These are phyloP conservation scores for Aphodius granarius DNA, from an alignment of 2,888 invertebrate species.

Conservation along the genomic window DNA sequence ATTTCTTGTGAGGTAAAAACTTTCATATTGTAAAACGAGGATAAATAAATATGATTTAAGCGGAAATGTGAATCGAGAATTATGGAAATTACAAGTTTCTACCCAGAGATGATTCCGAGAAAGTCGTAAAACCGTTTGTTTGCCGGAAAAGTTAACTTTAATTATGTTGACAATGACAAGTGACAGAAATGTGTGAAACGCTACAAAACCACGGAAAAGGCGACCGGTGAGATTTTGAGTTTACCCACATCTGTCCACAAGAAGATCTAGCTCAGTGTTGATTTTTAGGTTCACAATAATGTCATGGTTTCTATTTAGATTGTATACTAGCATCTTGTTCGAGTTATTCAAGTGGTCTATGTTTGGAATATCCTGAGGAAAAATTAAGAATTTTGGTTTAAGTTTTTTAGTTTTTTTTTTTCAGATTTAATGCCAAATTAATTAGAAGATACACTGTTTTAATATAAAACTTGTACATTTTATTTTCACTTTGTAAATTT, in stretches of 20 bases:
- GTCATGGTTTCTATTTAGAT: too few species aligned
- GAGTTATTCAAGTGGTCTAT: too few species aligned
- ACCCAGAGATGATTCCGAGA: not conserved
- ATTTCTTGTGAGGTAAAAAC: too few species aligned
- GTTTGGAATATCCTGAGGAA: too few species aligned
- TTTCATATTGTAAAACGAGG: too few species aligned
- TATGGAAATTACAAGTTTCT: not conserved
- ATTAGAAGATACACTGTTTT: too few species aligned
- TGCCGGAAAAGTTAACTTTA: not conserved
- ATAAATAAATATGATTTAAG: not conserved
- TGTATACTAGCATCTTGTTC: too few species aligned
- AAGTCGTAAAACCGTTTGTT: not conserved
- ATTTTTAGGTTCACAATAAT: not conserved
- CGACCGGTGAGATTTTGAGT: not conserved
- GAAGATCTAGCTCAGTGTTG: not conserved
- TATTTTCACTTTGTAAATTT: too few species aligned
- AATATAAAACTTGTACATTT: too few species aligned
- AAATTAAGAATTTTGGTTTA: too few species aligned
- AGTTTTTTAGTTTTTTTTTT: too few species aligned
- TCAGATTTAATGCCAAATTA: too few species aligned
- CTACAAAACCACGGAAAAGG: not conserved
- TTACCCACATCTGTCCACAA: not conserved
- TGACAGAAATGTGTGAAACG: not conserved
- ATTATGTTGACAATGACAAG: not conserved
- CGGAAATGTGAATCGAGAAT: not conserved